phyloP scores from a whole-genome alignment of 2,113 vertebrate species.

The Barbus barbus region DNA sequence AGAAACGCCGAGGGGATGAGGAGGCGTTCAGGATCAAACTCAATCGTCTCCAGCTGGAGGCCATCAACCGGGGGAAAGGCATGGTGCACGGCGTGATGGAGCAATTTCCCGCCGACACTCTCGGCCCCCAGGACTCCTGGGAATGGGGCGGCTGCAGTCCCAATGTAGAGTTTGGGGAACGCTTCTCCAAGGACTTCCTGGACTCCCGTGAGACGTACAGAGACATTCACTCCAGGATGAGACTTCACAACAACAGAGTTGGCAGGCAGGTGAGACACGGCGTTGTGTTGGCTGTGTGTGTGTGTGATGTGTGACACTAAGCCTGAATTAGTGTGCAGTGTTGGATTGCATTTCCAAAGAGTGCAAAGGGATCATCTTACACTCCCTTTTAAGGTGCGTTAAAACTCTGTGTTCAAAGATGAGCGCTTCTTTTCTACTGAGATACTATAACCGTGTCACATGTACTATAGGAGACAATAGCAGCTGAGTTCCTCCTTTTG shows the following conservation, averaged over 20 bases:
- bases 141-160: constrained; percentile 99
- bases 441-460: constrained; percentile 45
- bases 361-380: constrained; percentile 23
- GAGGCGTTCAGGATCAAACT: constrained; percentile 93
- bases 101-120: constrained; percentile 83
- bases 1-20: constrained; percentile 89
- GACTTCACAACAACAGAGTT: constrained; percentile 96
- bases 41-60: constrained; percentile 91
- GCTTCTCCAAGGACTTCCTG: constrained; percentile 96
- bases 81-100: constrained; percentile 96
- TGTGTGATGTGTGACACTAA: constrained; percentile 34
- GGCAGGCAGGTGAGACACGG: constrained; percentile 90
- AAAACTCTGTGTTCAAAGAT: constrained; percentile 35
- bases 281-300: constrained; percentile 18
- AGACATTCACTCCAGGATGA: constrained; percentile 96
- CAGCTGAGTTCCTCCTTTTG: constrained; percentile 10
- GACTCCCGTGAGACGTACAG: constrained; percentile 94
- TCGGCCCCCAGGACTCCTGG: constrained; percentile 94
- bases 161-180: constrained; percentile 94
- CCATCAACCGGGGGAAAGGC: constrained; percentile 93
- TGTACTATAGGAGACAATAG: constrained; percentile 39
- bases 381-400: constrained; percentile 42
- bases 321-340: constrained; percentile 24
- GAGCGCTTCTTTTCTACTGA: constrained; percentile 36
- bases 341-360: constrained; percentile 36